Evolutionary conservation across 2,888 invertebrate genomes (phyloP), one percentile per base, ranked within the genome.

Genomic region (Strigamia maritima): DNA sequence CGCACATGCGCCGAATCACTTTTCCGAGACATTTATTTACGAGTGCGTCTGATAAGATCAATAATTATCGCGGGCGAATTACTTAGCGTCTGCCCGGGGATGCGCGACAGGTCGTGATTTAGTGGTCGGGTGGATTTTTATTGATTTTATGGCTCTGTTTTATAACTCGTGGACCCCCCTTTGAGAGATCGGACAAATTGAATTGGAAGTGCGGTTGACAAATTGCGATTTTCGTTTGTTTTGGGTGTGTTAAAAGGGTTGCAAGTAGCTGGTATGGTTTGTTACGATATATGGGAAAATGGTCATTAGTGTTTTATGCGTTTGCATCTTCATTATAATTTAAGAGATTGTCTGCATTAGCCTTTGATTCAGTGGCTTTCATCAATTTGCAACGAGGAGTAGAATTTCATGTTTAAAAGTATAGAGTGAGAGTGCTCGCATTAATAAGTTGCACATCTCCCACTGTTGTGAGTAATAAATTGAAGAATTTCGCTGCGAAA

Each of bases 351-450:
- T 70, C 70, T 70, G 70, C 70, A 70, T 70, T 70, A 70, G 70
- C 70, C 70, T 70, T 70, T 70, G 70, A 70, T 70, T 70, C 70
- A 70, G 70, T 70, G 70, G 70, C 70, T 70, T 70, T 70, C 70
- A 70, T 70, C 70, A 70, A 70, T 70, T 70, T 70, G 70, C 70
- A 70, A 70, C 70, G 70, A 70, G 70, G 70, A 70, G 70, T 70
- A 70, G 70, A 70, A 70, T 70, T 70, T 70, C 70, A 70, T 70
- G 70, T 70, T 70, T 70, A 70, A 70, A 28, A 70, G 28, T 70
- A 16, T 16, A 12, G 70, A 70, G 70, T 70, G 70, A 70, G 70
- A 70, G 70, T 70, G 70, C 70, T 70, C 70, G 70, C 70, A 70
- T 70, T 70, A 70, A 70, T 70, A 70, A 70, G 70, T 54, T 70